These are phyloP conservation scores for Babylonia areolata DNA, from an alignment of 1,140 invertebrate genomes.

Conservation along the genomic window DNA sequence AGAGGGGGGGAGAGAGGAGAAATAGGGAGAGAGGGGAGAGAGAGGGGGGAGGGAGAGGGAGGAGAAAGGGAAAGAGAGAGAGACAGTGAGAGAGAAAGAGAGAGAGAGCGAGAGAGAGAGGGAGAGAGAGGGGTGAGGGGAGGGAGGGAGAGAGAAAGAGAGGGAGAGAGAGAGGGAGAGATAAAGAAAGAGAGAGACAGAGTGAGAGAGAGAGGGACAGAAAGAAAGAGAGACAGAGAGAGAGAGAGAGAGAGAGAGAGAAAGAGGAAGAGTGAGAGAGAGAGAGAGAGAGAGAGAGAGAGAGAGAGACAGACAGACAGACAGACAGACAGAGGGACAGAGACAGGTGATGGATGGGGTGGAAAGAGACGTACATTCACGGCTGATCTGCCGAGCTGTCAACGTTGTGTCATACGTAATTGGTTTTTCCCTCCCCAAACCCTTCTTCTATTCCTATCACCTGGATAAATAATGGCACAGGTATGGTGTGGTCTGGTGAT, in stretches of 20 bases:
- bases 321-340: not conserved
- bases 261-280: constrained; percentile 12
- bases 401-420: too few species aligned
- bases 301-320: not conserved
- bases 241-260: not conserved
- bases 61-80: not conserved
- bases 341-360: not conserved
- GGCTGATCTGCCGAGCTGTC: too few species aligned
- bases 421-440: too few species aligned
- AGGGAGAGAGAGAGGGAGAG: not conserved
- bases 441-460: too few species aligned
- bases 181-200: constrained; percentile 8
- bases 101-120: too few species aligned
- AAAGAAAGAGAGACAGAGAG: not conserved
- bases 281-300: constrained; percentile 24
- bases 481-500: too few species aligned
- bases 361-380: too few species aligned
- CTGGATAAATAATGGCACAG: too few species aligned
- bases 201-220: not conserved
- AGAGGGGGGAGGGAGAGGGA: not conserved
- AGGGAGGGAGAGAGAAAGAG: not conserved
- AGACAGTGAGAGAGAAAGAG: not conserved
- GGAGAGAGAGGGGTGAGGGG: not conserved
- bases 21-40: not conserved
- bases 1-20: too few species aligned